Evolutionary conservation across 1,140 invertebrate species (phyloP).

Genomic region (Probaryconus sp.): DNA sequence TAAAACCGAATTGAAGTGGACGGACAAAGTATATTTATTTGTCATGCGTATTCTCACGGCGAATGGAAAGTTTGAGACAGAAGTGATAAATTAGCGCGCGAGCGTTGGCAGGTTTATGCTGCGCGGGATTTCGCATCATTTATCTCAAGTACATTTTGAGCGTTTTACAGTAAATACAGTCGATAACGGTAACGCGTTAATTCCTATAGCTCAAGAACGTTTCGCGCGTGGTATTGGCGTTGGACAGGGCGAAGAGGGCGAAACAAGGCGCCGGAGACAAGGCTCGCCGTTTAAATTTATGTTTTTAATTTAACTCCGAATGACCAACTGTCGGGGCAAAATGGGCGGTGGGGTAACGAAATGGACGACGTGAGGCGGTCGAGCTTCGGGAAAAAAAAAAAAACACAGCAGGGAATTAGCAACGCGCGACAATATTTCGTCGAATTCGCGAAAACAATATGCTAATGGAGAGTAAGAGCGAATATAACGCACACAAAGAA

Average conservation of each 20-base stretch:
- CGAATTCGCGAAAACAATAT: conserved; percentile 77
- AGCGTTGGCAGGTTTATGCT: conserved; percentile 44
- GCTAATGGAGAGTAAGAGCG: conserved; percentile 74
- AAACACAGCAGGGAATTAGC: conserved; percentile 72
- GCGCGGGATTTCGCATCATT: conserved; percentile 44
- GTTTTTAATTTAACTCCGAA: conserved; percentile 78
- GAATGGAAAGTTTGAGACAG: conserved; percentile 37
- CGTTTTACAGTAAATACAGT: conserved; percentile 59
- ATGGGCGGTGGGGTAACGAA: conserved; percentile 51
- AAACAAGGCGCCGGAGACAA: conserved; percentile 56
- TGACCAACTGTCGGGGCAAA: conserved; percentile 75
- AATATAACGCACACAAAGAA: conserved; percentile 44
- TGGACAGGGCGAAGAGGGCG: conserved; percentile 44
- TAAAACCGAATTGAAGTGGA: conserved; percentile 24
- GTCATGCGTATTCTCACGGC: conserved; percentile 26
- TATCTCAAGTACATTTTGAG: conserved; percentile 60
- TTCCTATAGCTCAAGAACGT: conserved; percentile 61
- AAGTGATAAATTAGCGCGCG: conserved; percentile 47
- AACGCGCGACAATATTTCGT: conserved; percentile 74
- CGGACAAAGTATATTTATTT: conserved; percentile 33
- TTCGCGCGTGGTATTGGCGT: conserved; percentile 36
- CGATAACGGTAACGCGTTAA: conserved; percentile 57
- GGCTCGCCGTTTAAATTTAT: conserved; percentile 73
- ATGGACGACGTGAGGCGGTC: conserved; percentile 21
- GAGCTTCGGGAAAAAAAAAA: conserved; percentile 61